Conservation (phyloP, 2,888 invertebrate species). For the Kryphioiulus occultus region DNA sequence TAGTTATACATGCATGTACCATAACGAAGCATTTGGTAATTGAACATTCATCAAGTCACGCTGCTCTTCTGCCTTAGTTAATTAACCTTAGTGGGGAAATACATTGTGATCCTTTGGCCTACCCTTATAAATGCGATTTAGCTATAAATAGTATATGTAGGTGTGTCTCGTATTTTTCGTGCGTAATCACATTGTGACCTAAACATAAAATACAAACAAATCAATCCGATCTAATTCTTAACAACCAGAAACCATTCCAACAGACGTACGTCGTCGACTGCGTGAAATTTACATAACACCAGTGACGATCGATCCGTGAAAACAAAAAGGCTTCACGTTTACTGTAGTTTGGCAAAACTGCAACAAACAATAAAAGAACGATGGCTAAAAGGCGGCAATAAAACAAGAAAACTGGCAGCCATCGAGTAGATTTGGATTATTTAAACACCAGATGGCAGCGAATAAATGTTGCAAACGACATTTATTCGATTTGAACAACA, state of each 20-base stretch:
- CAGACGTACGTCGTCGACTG: neutral
- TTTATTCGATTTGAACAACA: neutral
- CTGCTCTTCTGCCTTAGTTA: neutral
- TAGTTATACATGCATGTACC: neutral
- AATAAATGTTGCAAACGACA: neutral
- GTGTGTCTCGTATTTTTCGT: neutral
- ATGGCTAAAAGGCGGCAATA: neutral
- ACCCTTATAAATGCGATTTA: neutral
- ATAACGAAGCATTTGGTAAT: neutral
- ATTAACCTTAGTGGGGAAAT: neutral
- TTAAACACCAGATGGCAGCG: neutral
- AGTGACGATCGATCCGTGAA: neutral
- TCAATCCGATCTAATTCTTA: neutral
- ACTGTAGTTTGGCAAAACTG: neutral
- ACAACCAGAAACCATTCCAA: neutral
- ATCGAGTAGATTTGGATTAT: neutral
- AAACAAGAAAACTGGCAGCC: neutral
- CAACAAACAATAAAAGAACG: neutral
- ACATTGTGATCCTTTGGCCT: neutral
- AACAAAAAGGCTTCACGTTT: neutral
- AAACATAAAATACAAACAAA: neutral
- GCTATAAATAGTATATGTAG: neutral
- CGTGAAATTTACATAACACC: slow-evolving; percentile 11
- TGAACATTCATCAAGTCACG: neutral
- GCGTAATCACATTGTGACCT: neutral